These are phyloP conservation scores for Lamellibrachia columna DNA, from an alignment of 2,888 invertebrate species.

Conservation along the genomic window DNA sequence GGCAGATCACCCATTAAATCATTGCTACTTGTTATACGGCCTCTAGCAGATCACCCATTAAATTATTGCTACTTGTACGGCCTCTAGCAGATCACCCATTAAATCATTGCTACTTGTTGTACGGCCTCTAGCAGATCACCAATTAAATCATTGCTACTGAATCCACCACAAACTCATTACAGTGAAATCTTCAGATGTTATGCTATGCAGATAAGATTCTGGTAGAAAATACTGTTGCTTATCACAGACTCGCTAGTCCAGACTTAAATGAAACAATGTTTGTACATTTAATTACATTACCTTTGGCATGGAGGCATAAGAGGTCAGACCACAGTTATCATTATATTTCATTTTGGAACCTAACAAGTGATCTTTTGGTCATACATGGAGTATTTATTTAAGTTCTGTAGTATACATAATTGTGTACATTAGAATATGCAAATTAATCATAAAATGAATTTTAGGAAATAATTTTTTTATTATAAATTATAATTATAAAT, in stretches of 20 bases:
- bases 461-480: background rate
- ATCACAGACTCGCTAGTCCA: background rate
- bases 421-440: background rate
- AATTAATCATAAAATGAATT: background rate
- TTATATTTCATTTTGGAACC: background rate
- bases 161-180: background rate
- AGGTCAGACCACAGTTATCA: background rate
- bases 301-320: background rate
- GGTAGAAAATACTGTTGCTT: background rate
- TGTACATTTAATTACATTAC: background rate
- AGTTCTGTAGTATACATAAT: background rate
- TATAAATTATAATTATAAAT: background rate
- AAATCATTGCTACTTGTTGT: background rate
- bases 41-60: too few relatives aligned
- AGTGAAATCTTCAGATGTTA: background rate
- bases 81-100: background rate
- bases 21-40: too few relatives aligned
- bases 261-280: background rate
- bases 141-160: background rate
- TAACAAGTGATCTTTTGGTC: background rate
- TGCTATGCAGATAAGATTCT: background rate
- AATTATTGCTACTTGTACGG: background rate
- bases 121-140: too few relatives aligned
- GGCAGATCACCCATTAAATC: conserved; percentile 3
- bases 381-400: background rate